These are phyloP conservation scores for Antrozous pallidus DNA, from an alignment of 2,797 vertebrate genomes.

Conservation along the genomic window DNA sequence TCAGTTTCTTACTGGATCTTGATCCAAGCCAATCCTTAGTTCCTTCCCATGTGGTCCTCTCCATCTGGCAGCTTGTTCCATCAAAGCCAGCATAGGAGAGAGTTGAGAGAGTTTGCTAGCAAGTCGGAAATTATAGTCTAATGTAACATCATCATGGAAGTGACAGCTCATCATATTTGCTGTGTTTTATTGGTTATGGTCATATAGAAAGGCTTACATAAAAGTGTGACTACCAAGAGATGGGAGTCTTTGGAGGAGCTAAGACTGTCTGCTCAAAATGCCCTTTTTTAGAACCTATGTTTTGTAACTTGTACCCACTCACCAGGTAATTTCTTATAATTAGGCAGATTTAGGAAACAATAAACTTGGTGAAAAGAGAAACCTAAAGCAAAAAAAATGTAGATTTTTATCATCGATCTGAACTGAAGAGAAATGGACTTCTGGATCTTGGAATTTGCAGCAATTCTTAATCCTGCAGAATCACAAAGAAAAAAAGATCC, in stretches of 20 bases:
- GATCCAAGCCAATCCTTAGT: neutral
- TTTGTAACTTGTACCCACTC: neutral
- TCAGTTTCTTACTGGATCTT: neutral
- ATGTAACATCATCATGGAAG: neutral
- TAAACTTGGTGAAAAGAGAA: neutral
- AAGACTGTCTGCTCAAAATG: neutral
- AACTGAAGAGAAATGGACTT: neutral
- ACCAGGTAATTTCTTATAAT: neutral
- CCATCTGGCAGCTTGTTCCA: neutral
- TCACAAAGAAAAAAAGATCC: neutral
- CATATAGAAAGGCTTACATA: neutral
- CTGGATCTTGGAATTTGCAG: neutral
- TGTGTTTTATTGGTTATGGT: neutral
- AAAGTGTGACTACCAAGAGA: neutral
- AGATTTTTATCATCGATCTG: neutral
- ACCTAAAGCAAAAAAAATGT: neutral
- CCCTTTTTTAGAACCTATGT: neutral
- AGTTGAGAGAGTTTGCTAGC: neutral
- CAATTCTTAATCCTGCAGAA: neutral
- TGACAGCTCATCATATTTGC: neutral
- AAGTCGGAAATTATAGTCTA: neutral
- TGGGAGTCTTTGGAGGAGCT: neutral
- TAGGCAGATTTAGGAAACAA: neutral
- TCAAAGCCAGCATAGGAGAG: neutral
- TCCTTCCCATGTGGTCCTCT: neutral